These are phyloP conservation scores for Timema podura DNA, from an alignment of 2,888 invertebrate species.

Conservation along the genomic window DNA sequence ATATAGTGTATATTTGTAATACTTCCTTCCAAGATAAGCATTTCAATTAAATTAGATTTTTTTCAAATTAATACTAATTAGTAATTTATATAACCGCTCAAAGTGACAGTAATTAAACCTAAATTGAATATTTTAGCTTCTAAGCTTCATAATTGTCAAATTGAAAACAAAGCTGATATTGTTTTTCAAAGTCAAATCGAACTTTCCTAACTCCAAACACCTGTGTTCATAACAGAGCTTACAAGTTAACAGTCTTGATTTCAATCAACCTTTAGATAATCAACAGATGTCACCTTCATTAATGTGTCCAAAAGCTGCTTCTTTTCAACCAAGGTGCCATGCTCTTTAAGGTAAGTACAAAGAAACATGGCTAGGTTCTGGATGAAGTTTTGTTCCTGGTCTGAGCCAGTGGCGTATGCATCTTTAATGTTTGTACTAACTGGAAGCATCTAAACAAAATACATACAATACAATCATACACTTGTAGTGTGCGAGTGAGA, in stretches of 20 bases:
- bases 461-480: too few relatives aligned
- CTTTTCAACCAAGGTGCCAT: constrained; percentile 83
- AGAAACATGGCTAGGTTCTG: constrained; percentile 97
- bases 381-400: constrained; percentile 98
- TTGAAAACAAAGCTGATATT: too few relatives aligned
- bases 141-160: too few relatives aligned
- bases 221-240: neutral
- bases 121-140: neutral
- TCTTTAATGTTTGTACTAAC: constrained; percentile 86
- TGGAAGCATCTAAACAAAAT: constrained; percentile 68
- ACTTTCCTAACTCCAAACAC: neutral
- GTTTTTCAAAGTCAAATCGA: too few relatives aligned
- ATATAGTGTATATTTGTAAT: too few relatives aligned
- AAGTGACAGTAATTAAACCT: neutral
- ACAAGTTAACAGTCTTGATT: too few relatives aligned
- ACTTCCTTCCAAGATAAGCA: too few relatives aligned
- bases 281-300: constrained; percentile 52
- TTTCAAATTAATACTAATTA: too few relatives aligned
- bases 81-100: too few relatives aligned
- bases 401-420: constrained; percentile 89
- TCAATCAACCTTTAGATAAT: too few relatives aligned
- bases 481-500: too few relatives aligned
- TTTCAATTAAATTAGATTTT: too few relatives aligned
- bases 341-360: constrained; percentile 94
- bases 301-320: constrained; percentile 71